Evolutionary conservation across 2,797 vertebrate genomes (phyloP), one percentile per base, ranked within the genome.

Genomic region (Pipistrellus pygmaeus): DNA sequence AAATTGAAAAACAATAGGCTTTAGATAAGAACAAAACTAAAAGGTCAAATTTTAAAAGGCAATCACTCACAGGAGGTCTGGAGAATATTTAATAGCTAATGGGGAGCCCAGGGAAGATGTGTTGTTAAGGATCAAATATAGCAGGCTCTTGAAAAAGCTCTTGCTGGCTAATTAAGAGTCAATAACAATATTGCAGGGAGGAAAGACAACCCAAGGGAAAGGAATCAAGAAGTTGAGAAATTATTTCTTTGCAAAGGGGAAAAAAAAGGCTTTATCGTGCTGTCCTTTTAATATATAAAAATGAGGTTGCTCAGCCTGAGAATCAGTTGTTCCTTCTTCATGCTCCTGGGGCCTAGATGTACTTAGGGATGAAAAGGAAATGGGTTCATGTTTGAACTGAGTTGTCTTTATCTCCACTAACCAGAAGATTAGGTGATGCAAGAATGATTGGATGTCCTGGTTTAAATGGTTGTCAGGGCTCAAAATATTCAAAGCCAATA

Each of bases 1-100:
- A 95, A 96, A 77, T 41, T 68, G 23, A 76, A 88, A 89, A 89
- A 51, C 5, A 71, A 64, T 44, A 81, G 32, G 0, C 8, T 92
- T 41, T 78, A 62, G 51, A 53, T 96, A 68, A 93, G n/a, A 62
- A 83, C 55, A 95, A 87, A 86, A 78, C 64, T 69, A 48, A 93
- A 96, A 93, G 80, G 27, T 95, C 86, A 68, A 80, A 44, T 68
- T 95, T 92, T 95, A 84, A 92, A 92, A 94, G 27, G 38, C 57
- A 91, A 6, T 85, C 75, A 72, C 48, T 66, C 68, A 62, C 27
- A 38, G 17, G 32, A 86, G 25, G 13, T 87, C 60, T 92, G 9
- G 27, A 15, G 41, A 92, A 88, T 92, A 90, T 92, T 90, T 96
- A 80, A 64, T 81, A 68, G 41, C 66, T 94, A 83, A 76, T 82